Conservation (phyloP, 2,113 vertebrate genomes). For the Fregetta grallaria region DNA sequence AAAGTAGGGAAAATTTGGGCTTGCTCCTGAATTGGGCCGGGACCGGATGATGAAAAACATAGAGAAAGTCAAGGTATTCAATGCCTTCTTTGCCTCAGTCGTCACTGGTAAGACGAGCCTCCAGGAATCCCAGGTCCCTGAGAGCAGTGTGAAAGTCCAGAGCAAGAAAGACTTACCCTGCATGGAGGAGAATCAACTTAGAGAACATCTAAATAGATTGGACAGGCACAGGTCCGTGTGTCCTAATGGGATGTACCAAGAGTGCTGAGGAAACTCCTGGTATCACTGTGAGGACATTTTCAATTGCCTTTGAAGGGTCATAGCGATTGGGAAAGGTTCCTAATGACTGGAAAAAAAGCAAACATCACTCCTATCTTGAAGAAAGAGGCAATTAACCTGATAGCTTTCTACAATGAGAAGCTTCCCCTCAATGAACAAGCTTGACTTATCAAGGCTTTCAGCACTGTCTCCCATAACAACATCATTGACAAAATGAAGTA, state of each 20-base stretch:
- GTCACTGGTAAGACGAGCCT: not conserved
- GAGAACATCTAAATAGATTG: not conserved
- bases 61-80: not conserved
- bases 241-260: not conserved
- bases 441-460: not conserved
- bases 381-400: not conserved
- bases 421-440: not conserved
- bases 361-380: not conserved
- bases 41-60: not conserved
- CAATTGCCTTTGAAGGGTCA: not conserved
- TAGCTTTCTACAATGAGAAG: not conserved
- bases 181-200: not conserved
- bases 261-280: not conserved
- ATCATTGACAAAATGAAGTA: not conserved
- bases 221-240: accelerated
- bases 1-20: not conserved
- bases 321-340: not conserved
- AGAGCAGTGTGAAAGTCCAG: not conserved
- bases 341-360: not conserved
- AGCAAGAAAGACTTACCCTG: not conserved
- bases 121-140: not conserved
- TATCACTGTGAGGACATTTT: not conserved
- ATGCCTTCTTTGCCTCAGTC: not conserved
- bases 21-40: not conserved
- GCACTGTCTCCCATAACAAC: not conserved